Percentiles rank a stretch among this genome's conserved stretches.
Conservation (phyloP, 2,113 vertebrate species). For the Phrynosoma platyrhinos region DNA sequence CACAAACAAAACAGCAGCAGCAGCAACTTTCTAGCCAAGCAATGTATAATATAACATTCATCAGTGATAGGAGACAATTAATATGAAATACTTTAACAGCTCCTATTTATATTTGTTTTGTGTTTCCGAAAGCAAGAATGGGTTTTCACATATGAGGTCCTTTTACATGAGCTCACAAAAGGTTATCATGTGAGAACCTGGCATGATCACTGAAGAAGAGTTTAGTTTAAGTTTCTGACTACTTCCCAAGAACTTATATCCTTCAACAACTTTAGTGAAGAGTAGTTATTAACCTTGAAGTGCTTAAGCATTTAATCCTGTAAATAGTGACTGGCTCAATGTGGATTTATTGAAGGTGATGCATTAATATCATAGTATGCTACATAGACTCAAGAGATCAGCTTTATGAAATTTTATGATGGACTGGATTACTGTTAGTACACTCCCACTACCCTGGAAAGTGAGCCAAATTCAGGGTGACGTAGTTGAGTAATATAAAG, state of each 20-base stretch:
- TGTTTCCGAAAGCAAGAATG: not conserved
- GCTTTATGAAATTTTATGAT: constrained; percentile 34
- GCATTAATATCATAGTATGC: not conserved
- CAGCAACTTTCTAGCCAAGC: not conserved
- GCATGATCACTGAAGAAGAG: constrained; percentile 8
- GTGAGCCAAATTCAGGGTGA: constrained; percentile 25
- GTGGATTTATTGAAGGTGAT: constrained; percentile 8
- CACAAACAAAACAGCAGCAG: not conserved
- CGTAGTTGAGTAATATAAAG: constrained; percentile 22
- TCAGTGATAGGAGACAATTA: not conserved
- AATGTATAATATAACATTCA: not conserved
- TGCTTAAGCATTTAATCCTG: constrained; percentile 39
- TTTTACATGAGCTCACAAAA: not conserved
- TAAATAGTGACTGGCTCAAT: constrained; percentile 6
- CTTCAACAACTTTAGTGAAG: constrained; percentile 22
- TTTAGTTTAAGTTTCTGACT: constrained; percentile 25
- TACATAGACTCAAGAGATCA: not conserved
- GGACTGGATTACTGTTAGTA: constrained; percentile 3
- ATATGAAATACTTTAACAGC: not conserved
- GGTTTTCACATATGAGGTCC: not conserved
- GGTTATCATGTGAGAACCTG: not conserved
- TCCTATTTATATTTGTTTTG: constrained; percentile 10
- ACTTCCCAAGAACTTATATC: constrained; percentile 33
- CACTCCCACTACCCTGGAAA: not conserved
- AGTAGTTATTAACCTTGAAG: constrained; percentile 39